These are phyloP conservation scores for Avahi laniger DNA, from an alignment of 2,797 vertebrate species.

Conservation along the genomic window DNA sequence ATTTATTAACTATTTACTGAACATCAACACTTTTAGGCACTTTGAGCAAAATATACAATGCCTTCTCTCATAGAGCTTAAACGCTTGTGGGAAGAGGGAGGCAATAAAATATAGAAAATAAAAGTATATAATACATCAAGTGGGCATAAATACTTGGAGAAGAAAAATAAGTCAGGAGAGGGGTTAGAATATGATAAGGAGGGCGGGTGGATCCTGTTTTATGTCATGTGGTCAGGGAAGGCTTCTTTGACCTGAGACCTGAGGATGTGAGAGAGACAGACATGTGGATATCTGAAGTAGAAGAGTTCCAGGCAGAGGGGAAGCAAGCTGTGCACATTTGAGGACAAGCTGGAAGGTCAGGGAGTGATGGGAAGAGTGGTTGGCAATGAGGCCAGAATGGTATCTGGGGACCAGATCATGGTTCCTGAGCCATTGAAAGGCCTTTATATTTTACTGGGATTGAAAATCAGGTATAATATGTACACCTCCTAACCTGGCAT, in stretches of 20 bases:
- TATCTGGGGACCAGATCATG: rapidly evolving
- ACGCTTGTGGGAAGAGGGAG: neutral
- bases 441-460: neutral
- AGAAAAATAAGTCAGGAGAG: neutral
- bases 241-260: neutral
- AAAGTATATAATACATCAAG: neutral
- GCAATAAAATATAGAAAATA: neutral
- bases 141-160: neutral
- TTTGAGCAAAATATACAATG: neutral
- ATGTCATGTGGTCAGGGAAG: neutral
- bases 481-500: neutral
- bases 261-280: neutral
- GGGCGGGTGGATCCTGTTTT: neutral
- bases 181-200: neutral
- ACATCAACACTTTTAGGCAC: neutral
- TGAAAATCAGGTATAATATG: neutral
- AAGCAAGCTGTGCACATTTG: neutral
- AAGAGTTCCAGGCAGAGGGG: neutral
- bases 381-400: neutral
- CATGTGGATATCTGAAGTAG: neutral
- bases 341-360: neutral
- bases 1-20: neutral
- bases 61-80: neutral
- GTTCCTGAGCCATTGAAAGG: neutral
- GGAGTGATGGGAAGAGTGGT: neutral